Conservation (phyloP, 2,113 vertebrate species). For the Onychorhynchus coronatus region DNA sequence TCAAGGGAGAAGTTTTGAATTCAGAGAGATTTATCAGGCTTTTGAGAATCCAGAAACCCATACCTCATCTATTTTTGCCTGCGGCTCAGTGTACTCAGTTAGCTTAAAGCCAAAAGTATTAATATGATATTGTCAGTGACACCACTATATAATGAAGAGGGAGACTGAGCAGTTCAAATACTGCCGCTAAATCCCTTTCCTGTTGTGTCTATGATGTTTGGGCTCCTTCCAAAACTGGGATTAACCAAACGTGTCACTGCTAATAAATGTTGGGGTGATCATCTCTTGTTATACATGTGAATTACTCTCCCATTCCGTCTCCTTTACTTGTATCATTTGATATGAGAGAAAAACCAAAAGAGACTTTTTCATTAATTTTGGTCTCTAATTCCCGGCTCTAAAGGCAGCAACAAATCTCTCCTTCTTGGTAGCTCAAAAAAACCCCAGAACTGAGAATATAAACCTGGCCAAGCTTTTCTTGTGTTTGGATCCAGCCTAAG, state of each 20-base stretch:
- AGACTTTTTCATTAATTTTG: neutral
- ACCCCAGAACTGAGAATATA: neutral
- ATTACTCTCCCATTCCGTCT: neutral
- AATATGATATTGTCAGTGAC: slow-evolving; percentile 3
- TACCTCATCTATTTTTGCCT: slow-evolving; percentile 27
- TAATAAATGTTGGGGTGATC: neutral
- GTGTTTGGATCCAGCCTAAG: neutral
- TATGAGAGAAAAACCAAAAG: neutral
- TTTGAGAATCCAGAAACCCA: neutral
- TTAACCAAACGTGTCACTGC: neutral
- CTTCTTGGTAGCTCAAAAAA: neutral
- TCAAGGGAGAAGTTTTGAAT: neutral
- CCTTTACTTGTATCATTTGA: neutral
- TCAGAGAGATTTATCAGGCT: neutral
- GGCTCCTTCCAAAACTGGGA: slow-evolving; percentile 20
- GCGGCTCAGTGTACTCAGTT: neutral
- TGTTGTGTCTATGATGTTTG: neutral
- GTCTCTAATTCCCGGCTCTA: neutral
- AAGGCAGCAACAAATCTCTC: neutral
- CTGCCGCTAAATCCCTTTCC: neutral
- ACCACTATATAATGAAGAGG: neutral
- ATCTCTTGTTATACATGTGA: neutral
- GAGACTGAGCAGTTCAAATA: neutral
- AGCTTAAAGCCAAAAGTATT: slow-evolving; percentile 27
- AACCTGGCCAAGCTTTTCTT: neutral